phyloP scores from a whole-genome alignment of 2,888 invertebrate genomes.

The Monochamus alternatus region DNA sequence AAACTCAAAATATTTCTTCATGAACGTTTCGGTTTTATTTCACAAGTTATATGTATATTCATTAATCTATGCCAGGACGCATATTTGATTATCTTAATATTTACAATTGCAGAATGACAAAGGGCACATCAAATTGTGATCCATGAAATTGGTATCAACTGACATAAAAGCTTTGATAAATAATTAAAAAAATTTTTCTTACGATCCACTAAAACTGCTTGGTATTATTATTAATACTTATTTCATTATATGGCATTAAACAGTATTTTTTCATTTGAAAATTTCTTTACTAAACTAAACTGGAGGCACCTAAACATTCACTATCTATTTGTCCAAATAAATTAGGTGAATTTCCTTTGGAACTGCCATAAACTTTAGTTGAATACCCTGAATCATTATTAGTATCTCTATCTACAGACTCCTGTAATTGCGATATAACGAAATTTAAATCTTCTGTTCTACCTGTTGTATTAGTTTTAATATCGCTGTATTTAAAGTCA shows the following conservation, averaged over 20 bases:
- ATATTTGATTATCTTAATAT: too few relatives aligned
- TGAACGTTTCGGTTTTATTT: too few relatives aligned
- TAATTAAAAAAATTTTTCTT: too few relatives aligned
- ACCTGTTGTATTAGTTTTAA: slow-evolving; percentile 18
- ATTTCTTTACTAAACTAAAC: slow-evolving; percentile 72
- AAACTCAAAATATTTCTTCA: too few relatives aligned
- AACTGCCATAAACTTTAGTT: slow-evolving; percentile 86
- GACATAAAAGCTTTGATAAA: too few relatives aligned
- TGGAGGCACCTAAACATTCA: slow-evolving; percentile 75
- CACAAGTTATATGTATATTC: too few relatives aligned
- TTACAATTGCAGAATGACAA: too few relatives aligned
- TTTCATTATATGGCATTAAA: neutral
- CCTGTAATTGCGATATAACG: slow-evolving; percentile 53
- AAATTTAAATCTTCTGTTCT: slow-evolving; percentile 37
- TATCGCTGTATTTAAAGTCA: slow-evolving; percentile 50
- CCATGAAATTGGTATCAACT: too few relatives aligned
- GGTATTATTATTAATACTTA: too few relatives aligned
- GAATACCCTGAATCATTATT: slow-evolving; percentile 91
- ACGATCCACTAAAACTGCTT: too few relatives aligned
- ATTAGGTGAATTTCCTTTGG: slow-evolving; percentile 85
- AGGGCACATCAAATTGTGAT: too few relatives aligned
- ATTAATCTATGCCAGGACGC: too few relatives aligned
- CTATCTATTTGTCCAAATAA: slow-evolving; percentile 74
- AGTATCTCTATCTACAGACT: slow-evolving; percentile 76
- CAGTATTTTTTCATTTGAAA: neutral